Conservation (phyloP, 2,797 vertebrate genomes). For the Karalla daura region DNA sequence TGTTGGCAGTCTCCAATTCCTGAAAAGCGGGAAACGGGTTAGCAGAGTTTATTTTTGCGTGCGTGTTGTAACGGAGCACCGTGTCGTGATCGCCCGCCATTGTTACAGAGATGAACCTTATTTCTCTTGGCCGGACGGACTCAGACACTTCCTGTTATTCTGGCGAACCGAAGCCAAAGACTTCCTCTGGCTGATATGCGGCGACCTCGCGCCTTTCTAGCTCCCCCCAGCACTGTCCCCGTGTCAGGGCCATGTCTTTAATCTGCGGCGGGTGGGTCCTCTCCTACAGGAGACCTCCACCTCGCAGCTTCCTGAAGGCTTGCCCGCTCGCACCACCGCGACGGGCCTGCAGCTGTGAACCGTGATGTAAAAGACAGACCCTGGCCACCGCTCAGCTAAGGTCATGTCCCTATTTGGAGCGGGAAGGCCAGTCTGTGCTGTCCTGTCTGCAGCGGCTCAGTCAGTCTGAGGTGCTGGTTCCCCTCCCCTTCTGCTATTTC, state of each 20-base stretch:
- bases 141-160: conserved; percentile 64
- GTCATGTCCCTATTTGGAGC: not conserved
- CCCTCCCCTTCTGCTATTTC: no score
- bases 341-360: not conserved
- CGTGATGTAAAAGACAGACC: not conserved
- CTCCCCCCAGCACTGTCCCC: not conserved
- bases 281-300: conserved; percentile 1
- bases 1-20: conserved; percentile 48
- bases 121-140: conserved; percentile 52
- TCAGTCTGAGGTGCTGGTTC: no score
- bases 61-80: conserved; percentile 2
- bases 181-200: conserved; percentile 38
- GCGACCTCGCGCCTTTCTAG: conserved; percentile 28
- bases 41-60: conserved; percentile 45
- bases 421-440: no score
- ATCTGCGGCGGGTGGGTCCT: not conserved
- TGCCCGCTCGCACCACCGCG: not conserved
- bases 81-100: conserved; percentile 14
- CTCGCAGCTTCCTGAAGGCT: not conserved
- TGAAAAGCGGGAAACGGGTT: conserved; percentile 39
- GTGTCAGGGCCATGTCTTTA: conserved; percentile 16
- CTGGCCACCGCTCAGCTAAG: not conserved
- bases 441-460: no score
- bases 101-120: conserved; percentile 40
- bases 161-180: conserved; percentile 40